These are phyloP conservation scores for Machimus atricapillus DNA, from an alignment of 2,888 invertebrate genomes.

Conservation along the genomic window DNA sequence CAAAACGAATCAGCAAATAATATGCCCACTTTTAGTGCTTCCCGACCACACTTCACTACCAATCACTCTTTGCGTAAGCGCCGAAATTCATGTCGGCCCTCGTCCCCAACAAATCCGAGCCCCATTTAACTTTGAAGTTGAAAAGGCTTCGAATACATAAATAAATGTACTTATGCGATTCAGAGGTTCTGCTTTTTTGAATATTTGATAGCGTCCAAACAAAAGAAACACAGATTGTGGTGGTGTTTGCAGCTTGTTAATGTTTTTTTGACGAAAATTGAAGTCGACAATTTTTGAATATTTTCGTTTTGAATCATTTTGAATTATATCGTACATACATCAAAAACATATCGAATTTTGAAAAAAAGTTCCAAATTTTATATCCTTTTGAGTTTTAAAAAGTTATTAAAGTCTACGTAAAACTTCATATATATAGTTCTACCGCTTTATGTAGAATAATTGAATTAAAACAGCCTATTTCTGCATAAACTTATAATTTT, in stretches of 20 bases:
- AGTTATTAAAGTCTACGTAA: no score
- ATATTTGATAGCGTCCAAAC: not conserved
- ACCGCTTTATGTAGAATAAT: no score
- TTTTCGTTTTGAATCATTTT: no score
- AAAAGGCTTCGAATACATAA: not conserved
- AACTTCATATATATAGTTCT: no score
- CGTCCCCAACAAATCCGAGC: not conserved
- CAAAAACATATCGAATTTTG: no score
- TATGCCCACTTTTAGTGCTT: not conserved
- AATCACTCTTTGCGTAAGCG: not conserved
- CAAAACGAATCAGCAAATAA: constrained; percentile 8
- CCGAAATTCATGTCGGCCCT: not conserved
- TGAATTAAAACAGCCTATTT: not conserved
- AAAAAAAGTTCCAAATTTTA: no score
- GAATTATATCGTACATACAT: no score
- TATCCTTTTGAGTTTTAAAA: no score
- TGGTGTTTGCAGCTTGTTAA: not conserved
- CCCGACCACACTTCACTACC: not conserved
- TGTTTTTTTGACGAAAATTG: not conserved
- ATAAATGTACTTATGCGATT: not conserved
- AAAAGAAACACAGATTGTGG: not conserved
- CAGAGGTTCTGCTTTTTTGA: not conserved
- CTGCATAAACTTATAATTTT: not conserved
- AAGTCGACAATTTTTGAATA: not conserved
- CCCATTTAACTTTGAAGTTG: not conserved